Conservation (phyloP, 2,113 vertebrate genomes). For the Phocoena phocoena region DNA sequence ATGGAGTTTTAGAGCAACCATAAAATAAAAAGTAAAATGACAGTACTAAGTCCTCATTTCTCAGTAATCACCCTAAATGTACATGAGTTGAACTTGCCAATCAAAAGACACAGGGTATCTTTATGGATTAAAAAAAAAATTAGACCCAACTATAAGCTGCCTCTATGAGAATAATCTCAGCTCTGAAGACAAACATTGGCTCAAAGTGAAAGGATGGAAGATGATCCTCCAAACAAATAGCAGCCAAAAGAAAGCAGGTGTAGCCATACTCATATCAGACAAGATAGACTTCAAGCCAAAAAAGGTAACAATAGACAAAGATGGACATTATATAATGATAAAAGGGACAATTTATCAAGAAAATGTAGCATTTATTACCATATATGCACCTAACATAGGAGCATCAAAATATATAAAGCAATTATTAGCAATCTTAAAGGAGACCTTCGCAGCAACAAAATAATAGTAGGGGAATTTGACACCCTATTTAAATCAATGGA, state of each 20-base stretch:
- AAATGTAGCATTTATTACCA: not conserved
- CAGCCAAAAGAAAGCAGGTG: not conserved
- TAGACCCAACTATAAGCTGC: not conserved
- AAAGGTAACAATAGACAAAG: not conserved
- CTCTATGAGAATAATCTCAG: not conserved
- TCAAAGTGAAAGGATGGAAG: not conserved
- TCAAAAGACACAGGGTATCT: not conserved
- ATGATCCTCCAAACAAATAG: not conserved
- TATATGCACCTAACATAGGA: not conserved
- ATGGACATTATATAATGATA: not conserved
- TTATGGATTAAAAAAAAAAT: not conserved
- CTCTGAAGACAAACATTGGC: not conserved
- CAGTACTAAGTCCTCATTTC: not conserved
- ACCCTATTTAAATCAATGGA: not conserved
- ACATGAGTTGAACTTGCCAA: not conserved
- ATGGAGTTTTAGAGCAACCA: not conserved
- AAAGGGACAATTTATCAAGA: not conserved
- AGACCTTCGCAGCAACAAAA: not conserved
- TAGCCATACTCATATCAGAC: not conserved
- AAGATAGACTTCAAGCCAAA: not conserved
- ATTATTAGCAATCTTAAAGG: not conserved
- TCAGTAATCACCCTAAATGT: not conserved
- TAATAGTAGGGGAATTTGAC: not conserved
- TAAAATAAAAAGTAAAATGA: not conserved
- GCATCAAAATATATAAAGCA: not conserved